Evolutionary conservation across 2,113 vertebrate genomes (phyloP), one percentile per base, ranked within the genome.

Genomic region (Paraplagusia blochii): DNA sequence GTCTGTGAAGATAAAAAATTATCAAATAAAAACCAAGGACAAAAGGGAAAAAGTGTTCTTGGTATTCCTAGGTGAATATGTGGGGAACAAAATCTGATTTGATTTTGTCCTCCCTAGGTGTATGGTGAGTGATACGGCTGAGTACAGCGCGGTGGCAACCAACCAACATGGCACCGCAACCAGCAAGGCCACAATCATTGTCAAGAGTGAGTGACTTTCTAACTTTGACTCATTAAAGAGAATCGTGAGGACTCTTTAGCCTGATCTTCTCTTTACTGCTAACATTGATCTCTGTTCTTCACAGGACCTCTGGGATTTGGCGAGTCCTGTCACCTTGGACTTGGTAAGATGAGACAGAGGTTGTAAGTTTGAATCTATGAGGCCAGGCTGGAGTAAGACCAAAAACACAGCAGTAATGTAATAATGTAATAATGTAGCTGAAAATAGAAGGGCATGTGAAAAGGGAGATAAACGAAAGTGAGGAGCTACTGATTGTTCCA

Each of bases 141-240:
- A 94, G 5, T 99, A 98, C 82, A 93, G 93, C 0, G 97, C 93
- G 0, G 93, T 97, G 76, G 95, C 94, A 8, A 95, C 92, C 38
- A 99, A 95, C 12, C 62, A 75, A 1, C 89, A 97, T 0, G 95
- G 97, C 9, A 93, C 94, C 11, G 85, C 84, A 22, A 92, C 91
- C 9, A 95, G 93, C 77, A 94, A 86, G 39, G 94, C 95, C 0
- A 90, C 91, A 0, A 91, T 99, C 19, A 79, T 89, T 51, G 93
- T 99, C 57, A 89, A 89, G 90, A 91, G 96, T 99, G 86, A 88
- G 95, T 89, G 8, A 1, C 29, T 1, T 5, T 58, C 4, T 11
- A 6, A 9, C 13, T n/a, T 11, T n/a, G 42, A 13, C 38, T 40
- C 38, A 8, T 38, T 38, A 29, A 4, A 2, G 2, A 4, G 22